phyloP scores from a whole-genome alignment of 1,140 invertebrate genomes.

The Rhizoglyphus robini region DNA sequence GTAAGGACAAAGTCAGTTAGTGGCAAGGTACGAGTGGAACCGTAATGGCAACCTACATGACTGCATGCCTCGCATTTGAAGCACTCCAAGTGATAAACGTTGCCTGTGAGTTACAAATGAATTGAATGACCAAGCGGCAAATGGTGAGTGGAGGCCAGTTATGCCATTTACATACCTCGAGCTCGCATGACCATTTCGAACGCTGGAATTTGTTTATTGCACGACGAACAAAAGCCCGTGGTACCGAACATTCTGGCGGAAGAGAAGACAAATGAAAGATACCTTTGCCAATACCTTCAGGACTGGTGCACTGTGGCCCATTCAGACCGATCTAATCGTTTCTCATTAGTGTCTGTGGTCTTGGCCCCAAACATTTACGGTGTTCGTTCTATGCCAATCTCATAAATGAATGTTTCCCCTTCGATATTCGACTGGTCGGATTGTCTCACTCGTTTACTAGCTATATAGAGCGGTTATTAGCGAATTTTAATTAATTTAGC shows the following conservation, averaged over 20 bases:
- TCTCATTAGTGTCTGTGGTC: too few relatives aligned
- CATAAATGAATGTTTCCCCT: too few relatives aligned
- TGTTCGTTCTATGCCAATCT: too few relatives aligned
- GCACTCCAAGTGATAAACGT: constrained; percentile 93
- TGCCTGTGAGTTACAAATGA: not conserved
- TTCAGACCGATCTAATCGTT: too few relatives aligned
- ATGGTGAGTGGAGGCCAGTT: not conserved
- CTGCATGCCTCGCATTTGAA: constrained; percentile 92
- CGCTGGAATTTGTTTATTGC: constrained; percentile 82
- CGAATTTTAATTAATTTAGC: constrained; percentile 1
- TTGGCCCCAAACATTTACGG: too few relatives aligned
- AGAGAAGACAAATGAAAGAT: not conserved
- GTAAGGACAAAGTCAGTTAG: not conserved
- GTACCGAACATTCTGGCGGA: constrained; percentile 64
- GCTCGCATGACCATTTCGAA: constrained; percentile 96
- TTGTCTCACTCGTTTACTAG: too few relatives aligned
- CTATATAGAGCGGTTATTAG: too few relatives aligned
- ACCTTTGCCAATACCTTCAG: too few relatives aligned
- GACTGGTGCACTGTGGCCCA: too few relatives aligned
- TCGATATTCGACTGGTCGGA: too few relatives aligned
- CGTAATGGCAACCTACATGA: constrained; percentile 33
- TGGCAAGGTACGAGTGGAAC: not conserved
- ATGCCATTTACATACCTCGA: constrained; percentile 40
- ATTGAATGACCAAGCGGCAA: not conserved
- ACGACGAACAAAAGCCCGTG: constrained; percentile 80